Evolutionary conservation across 2,888 invertebrate species (phyloP).

Genomic region (Harpagoxenus sublaevis): DNA sequence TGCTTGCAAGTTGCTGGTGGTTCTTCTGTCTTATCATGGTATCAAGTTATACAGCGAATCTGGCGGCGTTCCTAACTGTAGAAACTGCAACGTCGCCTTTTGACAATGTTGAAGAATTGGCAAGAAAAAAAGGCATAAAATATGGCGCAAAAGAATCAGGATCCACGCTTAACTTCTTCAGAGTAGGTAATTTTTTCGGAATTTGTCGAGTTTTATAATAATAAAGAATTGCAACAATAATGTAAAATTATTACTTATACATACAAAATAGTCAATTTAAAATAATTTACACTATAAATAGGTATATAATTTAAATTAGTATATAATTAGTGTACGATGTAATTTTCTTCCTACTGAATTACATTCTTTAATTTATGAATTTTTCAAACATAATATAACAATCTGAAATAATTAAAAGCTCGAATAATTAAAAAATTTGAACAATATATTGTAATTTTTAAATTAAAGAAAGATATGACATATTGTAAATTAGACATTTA

Average conservation of each 20-base stretch:
- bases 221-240: not conserved
- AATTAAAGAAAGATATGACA: no score
- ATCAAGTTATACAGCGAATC: constrained; percentile 96
- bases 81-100: constrained; percentile 91
- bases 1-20: constrained; percentile 91
- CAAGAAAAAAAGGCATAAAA: constrained; percentile 93
- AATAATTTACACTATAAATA: not conserved
- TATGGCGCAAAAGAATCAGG: constrained; percentile 95
- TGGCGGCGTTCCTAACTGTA: constrained; percentile 96
- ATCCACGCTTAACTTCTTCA: constrained; percentile 95
- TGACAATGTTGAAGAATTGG: constrained; percentile 94
- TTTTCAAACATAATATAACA: not conserved
- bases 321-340: not conserved
- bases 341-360: not conserved
- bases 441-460: no score
- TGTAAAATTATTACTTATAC: not conserved
- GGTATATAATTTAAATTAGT: not conserved
- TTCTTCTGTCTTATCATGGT: constrained; percentile 91
- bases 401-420: not conserved
- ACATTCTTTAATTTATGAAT: not conserved
- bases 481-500: no score
- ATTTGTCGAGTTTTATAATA: not conserved
- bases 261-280: not conserved
- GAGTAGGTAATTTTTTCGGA: constrained; percentile 87
- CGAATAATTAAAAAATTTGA: no score